Conservation (phyloP, 2,113 vertebrate species). For the Pelobates fuscus region DNA sequence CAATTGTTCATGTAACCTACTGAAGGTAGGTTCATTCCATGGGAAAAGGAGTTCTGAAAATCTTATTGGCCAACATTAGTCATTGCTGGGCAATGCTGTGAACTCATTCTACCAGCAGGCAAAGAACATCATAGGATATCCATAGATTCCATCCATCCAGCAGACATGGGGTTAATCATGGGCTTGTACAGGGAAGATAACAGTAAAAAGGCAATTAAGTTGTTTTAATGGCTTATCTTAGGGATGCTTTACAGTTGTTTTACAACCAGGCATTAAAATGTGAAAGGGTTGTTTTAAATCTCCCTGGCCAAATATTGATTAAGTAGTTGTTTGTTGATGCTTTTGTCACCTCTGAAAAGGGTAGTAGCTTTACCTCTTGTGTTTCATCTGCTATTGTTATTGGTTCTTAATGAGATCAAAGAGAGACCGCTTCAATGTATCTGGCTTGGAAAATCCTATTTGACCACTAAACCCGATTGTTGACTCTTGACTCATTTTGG, state of each 20-base stretch:
- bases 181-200: slow-evolving; percentile 64
- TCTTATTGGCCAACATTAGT: too few species aligned
- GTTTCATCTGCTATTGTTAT: slow-evolving; percentile 86
- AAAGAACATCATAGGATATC: too few species aligned
- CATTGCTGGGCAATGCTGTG: too few species aligned
- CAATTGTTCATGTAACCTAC: too few species aligned
- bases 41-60: too few species aligned
- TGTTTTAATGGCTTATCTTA: slow-evolving; percentile 61
- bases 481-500: slow-evolving; percentile 55
- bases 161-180: slow-evolving; percentile 43
- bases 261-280: slow-evolving; percentile 95
- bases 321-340: slow-evolving; percentile 96
- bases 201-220: slow-evolving; percentile 73
- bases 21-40: too few species aligned
- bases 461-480: slow-evolving; percentile 63
- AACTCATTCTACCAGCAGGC: too few species aligned
- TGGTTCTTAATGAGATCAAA: slow-evolving; percentile 95
- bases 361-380: slow-evolving; percentile 82
- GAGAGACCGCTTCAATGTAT: slow-evolving; percentile 93
- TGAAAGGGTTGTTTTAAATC: slow-evolving; percentile 91
- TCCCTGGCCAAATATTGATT: slow-evolving; percentile 99
- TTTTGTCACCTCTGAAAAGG: slow-evolving; percentile 84
- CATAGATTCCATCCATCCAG: neutral
- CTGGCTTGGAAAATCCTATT: slow-evolving; percentile 89
- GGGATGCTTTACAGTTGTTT: slow-evolving; percentile 80